These are phyloP conservation scores for Tortrix viridana DNA, from an alignment of 2,888 invertebrate species.

Conservation along the genomic window DNA sequence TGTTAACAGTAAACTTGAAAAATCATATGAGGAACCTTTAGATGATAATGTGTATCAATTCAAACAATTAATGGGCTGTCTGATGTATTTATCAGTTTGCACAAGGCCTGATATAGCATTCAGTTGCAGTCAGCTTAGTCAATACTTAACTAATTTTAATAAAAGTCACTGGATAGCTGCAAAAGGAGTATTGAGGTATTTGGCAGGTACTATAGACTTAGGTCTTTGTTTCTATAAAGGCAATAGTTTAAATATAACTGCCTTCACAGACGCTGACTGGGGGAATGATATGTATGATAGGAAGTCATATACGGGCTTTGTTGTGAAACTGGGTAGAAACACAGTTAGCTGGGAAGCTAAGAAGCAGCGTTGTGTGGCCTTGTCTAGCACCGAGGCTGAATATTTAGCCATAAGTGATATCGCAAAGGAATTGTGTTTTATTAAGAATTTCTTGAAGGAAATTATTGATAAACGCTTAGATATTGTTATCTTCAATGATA, in stretches of 20 bases:
- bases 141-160: constrained; percentile 18
- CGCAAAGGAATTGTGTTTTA: constrained; percentile 3
- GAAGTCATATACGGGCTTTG: constrained; percentile 11
- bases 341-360: constrained; percentile 3
- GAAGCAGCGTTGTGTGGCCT: constrained; percentile 19
- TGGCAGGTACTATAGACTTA: constrained; percentile 9
- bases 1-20: constrained; percentile 31
- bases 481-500: constrained; percentile 9
- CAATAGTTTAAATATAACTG: constrained; percentile 4
- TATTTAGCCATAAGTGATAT: constrained; percentile 12
- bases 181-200: constrained; percentile 5
- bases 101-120: constrained; percentile 17
- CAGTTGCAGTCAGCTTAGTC: constrained; percentile 19
- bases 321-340: constrained; percentile 4
- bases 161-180: constrained; percentile 14
- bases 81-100: constrained; percentile 29
- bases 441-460: constrained; percentile 3
- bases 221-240: constrained; percentile 9
- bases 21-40: constrained; percentile 11
- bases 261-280: constrained; percentile 12
- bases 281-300: constrained; percentile 9
- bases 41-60: constrained; percentile 23
- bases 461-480: neutral
- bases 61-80: constrained; percentile 24
- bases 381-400: no score